Percentiles rank a stretch among this genome's conserved stretches.
Conservation (phyloP, 2,888 invertebrate species). For the Dusona sp. region DNA sequence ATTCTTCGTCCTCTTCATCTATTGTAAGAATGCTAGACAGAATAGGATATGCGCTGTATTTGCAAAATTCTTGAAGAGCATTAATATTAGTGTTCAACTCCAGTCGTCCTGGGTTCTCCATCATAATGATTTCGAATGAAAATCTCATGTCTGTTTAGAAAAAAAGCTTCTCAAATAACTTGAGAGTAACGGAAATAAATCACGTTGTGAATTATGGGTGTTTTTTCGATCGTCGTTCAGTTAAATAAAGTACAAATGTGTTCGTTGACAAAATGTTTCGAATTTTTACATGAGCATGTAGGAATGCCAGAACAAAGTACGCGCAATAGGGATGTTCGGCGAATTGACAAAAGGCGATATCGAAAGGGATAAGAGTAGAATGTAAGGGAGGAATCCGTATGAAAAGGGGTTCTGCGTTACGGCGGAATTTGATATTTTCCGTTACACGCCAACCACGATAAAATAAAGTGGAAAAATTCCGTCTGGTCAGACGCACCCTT, state of each 20-base stretch:
- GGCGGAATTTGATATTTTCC: conserved; percentile 79
- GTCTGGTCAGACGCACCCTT: conserved; percentile 56
- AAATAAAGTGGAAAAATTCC: conserved; percentile 81
- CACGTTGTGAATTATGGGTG: neutral
- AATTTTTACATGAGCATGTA: neutral
- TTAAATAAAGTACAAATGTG: neutral
- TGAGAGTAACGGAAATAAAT: neutral
- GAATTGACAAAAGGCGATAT: conserved; percentile 48
- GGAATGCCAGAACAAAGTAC: conserved; percentile 41
- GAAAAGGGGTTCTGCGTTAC: conserved; percentile 59
- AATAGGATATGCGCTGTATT: neutral
- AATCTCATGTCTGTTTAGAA: neutral
- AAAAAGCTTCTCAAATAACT: neutral
- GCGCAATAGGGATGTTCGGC: conserved; percentile 59
- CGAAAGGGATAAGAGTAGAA: conserved; percentile 10
- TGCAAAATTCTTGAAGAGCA: neutral
- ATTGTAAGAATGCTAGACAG: neutral
- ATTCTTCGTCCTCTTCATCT: conserved; percentile 3
- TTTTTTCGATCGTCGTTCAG: neutral
- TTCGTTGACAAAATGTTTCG: neutral
- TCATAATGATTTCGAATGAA: neutral
- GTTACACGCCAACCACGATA: conserved; percentile 65
- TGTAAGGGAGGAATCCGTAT: conserved; percentile 31
- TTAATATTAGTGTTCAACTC: conserved; percentile 9
- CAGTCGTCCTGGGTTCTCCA: too few relatives aligned